phyloP scores from a whole-genome alignment of 2,113 vertebrate genomes.

The Anolis sagrei region DNA sequence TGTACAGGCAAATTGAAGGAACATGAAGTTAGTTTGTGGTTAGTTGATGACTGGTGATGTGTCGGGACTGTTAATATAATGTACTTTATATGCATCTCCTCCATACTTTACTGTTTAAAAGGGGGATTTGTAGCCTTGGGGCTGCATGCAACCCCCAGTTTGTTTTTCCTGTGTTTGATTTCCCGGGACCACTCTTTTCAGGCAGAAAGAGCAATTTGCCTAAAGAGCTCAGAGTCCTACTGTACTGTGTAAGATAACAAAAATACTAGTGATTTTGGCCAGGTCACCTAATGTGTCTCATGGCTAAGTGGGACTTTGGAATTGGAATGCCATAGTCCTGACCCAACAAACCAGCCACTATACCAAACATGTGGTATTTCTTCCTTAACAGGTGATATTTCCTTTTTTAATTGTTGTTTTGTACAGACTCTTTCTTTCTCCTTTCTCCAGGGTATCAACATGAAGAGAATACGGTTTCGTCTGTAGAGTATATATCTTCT shows the following conservation, averaged over 20 bases:
- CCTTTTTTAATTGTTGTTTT: not conserved
- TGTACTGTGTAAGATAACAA: not conserved
- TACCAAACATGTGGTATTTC: not conserved
- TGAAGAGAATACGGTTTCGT: not conserved
- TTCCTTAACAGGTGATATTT: not conserved
- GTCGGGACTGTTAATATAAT: not conserved
- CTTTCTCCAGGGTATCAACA: not conserved
- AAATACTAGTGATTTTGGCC: not conserved
- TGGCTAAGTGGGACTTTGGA: not conserved
- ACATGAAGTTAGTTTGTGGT: not conserved
- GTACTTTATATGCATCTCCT: not conserved
- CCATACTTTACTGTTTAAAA: not conserved
- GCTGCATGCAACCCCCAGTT: no score
- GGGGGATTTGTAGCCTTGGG: no score
- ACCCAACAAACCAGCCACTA: not conserved
- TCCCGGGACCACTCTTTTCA: no score
- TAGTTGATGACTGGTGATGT: not conserved
- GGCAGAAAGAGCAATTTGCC: no score
- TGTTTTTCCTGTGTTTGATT: no score
- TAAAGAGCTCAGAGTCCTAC: no score
- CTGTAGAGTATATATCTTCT: constrained; percentile 1
- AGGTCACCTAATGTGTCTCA: not conserved
- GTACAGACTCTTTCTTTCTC: not conserved
- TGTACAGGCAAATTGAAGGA: no score
- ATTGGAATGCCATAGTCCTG: not conserved